A percentile compares a stretch with the other conserved stretches of the same genome.
Evolutionary conservation across 2,888 invertebrate species (phyloP).

Genomic region (Sarcophaga carnaria): DNA sequence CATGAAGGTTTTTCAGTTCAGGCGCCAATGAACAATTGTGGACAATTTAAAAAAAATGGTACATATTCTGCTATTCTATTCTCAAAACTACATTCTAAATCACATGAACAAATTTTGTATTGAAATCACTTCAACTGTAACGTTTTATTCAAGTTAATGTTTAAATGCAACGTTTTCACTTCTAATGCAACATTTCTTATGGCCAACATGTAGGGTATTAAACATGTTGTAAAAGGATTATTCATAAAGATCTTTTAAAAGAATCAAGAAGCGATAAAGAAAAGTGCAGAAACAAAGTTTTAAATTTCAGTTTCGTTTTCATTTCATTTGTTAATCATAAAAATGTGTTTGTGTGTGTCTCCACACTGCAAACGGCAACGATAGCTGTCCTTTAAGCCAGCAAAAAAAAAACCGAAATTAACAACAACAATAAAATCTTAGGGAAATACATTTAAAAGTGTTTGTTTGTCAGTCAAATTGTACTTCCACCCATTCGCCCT

Average conservation of each 20-base stretch:
- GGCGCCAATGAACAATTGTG: too few species aligned
- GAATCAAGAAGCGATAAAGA: constrained; percentile 15
- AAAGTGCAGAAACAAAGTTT: constrained; percentile 45
- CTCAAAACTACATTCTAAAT: too few species aligned
- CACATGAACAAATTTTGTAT: too few species aligned
- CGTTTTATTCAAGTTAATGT: too few species aligned
- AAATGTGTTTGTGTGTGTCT: constrained; percentile 24
- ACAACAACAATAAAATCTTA: too few species aligned
- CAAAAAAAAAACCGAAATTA: neutral
- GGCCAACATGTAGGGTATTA: constrained; percentile 29
- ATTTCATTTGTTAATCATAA: constrained; percentile 65
- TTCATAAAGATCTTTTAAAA: constrained; percentile 29
- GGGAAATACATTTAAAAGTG: constrained; percentile 25
- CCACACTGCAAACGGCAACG: constrained; percentile 19
- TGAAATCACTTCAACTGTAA: too few species aligned
- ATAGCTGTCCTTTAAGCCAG: constrained; percentile 56
- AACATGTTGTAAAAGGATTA: constrained; percentile 39
- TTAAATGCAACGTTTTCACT: too few species aligned
- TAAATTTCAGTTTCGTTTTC: constrained; percentile 71
- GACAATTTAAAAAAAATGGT: too few species aligned
- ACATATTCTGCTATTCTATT: too few species aligned
- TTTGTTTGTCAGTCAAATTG: constrained; percentile 53
- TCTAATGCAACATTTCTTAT: neutral
- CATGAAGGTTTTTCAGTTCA: too few species aligned
- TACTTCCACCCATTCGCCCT: constrained; percentile 61